Percentiles rank a stretch among this genome's conserved stretches.
phyloP scores from a whole-genome alignment of 2,797 vertebrate species.

The Gymnothorax javanicus region DNA sequence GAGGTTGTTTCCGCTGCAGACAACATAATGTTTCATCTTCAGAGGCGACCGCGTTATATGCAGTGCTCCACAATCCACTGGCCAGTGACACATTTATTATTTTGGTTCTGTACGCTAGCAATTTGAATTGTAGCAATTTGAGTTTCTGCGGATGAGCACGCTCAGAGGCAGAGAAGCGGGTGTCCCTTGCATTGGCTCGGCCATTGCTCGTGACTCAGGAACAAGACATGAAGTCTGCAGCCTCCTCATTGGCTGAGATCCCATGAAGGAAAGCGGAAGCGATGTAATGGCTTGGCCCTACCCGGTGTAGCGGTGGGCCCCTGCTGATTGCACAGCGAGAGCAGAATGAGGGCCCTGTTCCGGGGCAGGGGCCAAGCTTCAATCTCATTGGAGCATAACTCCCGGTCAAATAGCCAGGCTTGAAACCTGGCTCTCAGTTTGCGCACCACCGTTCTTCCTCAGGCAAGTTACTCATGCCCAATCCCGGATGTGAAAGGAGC shows the following conservation, averaged over 20 bases:
- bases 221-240: background rate
- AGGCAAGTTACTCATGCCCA: background rate
- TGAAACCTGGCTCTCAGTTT: background rate
- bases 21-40: background rate
- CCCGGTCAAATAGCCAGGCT: background rate
- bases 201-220: background rate
- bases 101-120: no score
- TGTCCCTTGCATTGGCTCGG: background rate
- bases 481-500: background rate
- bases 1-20: background rate
- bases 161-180: background rate
- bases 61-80: no score
- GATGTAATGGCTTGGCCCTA: background rate
- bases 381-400: background rate
- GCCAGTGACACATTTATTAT: no score
- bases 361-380: background rate
- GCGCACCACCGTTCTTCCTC: background rate
- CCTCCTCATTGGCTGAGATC: background rate
- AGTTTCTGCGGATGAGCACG: background rate
- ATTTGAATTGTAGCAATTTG: background rate
- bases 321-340: background rate
- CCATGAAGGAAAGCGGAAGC: background rate
- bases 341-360: slow-evolving; percentile 1
- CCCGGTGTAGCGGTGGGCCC: background rate
- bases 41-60: background rate